Percentiles rank a stretch among this genome's conserved stretches.
phyloP scores from a whole-genome alignment of 1,140 invertebrate species.

The Pentalonia nigronervosa region DNA sequence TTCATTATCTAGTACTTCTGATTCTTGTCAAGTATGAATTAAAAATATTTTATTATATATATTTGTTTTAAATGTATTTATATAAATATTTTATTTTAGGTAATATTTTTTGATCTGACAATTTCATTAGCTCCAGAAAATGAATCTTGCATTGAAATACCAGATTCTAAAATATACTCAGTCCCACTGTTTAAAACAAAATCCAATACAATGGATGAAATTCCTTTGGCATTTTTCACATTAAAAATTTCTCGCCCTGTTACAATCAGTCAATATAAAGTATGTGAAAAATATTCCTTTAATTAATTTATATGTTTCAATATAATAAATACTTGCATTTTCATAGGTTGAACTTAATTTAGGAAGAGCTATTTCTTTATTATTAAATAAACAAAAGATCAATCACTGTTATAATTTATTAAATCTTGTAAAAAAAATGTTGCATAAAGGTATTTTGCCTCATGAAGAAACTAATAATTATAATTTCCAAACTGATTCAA shows the following conservation, averaged over 20 bases:
- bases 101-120: conserved; percentile 45
- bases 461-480: neutral
- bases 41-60: neutral
- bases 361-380: conserved; percentile 51
- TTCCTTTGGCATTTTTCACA: conserved; percentile 53
- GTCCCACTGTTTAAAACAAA: conserved; percentile 48
- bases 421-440: neutral
- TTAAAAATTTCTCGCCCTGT: conserved; percentile 38
- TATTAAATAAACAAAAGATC: conserved; percentile 31
- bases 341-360: conserved; percentile 44
- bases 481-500: neutral
- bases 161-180: conserved; percentile 12
- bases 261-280: conserved; percentile 43
- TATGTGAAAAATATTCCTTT: neutral
- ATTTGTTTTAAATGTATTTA: neutral
- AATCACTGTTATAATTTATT: conserved; percentile 39
- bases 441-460: neutral
- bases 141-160: conserved; percentile 36
- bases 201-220: conserved; percentile 38
- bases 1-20: conserved; percentile 2
- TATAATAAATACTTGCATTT: neutral
- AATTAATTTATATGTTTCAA: neutral
- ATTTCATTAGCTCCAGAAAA: conserved; percentile 43
- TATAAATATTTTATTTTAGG: conserved; percentile 24
- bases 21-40: conserved; percentile 49